Percentiles rank a stretch among this genome's conserved stretches.
phyloP scores from a whole-genome alignment of 2,888 invertebrate species.

The Blastobasis lacticolella region DNA sequence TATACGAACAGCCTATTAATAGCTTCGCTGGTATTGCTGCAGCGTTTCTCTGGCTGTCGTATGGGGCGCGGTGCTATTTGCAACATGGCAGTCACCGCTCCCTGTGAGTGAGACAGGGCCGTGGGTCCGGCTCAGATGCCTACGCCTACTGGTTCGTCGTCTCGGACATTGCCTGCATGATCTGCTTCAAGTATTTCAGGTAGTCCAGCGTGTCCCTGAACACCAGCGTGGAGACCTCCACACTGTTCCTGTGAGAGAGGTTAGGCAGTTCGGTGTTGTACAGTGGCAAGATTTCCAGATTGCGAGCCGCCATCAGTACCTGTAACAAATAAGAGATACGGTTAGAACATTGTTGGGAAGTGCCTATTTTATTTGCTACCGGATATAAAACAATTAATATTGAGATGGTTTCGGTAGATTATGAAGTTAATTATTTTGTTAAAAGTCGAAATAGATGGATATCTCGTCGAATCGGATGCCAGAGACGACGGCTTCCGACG shows the following conservation, averaged over 20 bases:
- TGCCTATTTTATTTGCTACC: too few relatives aligned
- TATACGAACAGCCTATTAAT: constrained; percentile 40
- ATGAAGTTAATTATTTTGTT: too few relatives aligned
- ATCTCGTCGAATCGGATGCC: too few relatives aligned
- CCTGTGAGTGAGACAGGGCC: too few relatives aligned
- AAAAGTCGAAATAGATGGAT: too few relatives aligned
- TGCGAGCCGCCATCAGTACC: constrained; percentile 50
- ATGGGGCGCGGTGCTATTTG: too few relatives aligned
- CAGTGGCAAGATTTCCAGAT: constrained; percentile 41
- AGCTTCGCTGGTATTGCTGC: too few relatives aligned
- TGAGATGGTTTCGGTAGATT: not conserved
- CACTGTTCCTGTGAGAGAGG: constrained; percentile 26
- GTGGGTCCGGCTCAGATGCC: too few relatives aligned
- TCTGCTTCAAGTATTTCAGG: constrained; percentile 49
- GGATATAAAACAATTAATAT: not conserved
- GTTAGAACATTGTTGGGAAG: too few relatives aligned
- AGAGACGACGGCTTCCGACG: too few relatives aligned
- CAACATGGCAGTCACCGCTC: too few relatives aligned
- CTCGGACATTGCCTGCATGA: constrained; percentile 29
- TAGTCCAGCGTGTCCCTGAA: constrained; percentile 59
- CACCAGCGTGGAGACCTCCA: constrained; percentile 36
- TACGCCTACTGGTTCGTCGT: constrained; percentile 31
- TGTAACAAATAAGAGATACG: constrained; percentile 15
- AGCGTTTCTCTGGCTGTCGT: too few relatives aligned
- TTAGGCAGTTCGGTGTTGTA: constrained; percentile 42